Conservation (phyloP, 2,888 invertebrate genomes). For the Pristionchus mayeri region DNA sequence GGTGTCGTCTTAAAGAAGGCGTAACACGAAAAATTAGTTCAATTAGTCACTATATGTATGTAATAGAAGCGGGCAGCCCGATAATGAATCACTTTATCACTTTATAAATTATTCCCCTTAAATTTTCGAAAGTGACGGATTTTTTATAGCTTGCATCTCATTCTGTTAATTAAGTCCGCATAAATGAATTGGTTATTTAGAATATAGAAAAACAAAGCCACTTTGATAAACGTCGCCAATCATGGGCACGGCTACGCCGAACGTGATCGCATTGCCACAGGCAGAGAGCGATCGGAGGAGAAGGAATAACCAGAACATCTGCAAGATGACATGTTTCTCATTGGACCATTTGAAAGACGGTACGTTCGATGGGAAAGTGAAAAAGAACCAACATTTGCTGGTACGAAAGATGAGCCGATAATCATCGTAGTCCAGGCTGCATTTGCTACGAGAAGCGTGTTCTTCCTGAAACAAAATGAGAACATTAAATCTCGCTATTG, state of each 20-base stretch:
- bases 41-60: too few relatives aligned
- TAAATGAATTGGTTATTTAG: neutral
- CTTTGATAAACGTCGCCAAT: conserved; percentile 18
- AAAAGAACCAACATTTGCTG: neutral
- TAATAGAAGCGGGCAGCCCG: too few relatives aligned
- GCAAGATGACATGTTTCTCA: too few relatives aligned
- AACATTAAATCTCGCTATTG: too few relatives aligned
- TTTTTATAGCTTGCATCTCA: too few relatives aligned
- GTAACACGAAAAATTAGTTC: too few relatives aligned
- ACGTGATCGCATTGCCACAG: conserved; percentile 22
- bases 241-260: conserved; percentile 35
- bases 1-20: conserved; percentile 25
- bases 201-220: neutral
- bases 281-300: conserved; percentile 23
- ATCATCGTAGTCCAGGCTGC: neutral
- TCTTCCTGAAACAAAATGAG: neutral
- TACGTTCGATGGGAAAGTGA: too few relatives aligned
- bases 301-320: conserved; percentile 32
- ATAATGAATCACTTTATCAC: too few relatives aligned
- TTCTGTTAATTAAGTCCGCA: too few relatives aligned
- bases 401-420: conserved; percentile 5
- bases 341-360: too few relatives aligned
- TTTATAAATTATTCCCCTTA: too few relatives aligned
- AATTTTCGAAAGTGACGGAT: too few relatives aligned
- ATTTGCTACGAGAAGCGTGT: neutral